These are phyloP conservation scores for Tinea trinotella DNA, from an alignment of 2,888 invertebrate species.

Conservation along the genomic window DNA sequence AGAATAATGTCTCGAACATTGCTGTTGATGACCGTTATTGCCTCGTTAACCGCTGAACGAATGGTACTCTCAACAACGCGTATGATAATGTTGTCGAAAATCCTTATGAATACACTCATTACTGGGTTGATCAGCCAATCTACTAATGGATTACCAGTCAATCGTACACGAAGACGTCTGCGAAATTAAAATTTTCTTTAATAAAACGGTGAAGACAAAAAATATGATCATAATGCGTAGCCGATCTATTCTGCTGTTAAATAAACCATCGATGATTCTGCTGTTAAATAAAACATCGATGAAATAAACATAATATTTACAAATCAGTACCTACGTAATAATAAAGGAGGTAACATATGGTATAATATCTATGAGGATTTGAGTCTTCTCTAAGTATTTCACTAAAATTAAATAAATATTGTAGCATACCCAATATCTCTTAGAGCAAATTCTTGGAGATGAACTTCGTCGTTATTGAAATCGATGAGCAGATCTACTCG, in stretches of 20 bases:
- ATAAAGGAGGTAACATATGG: no score
- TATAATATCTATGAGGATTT: no score
- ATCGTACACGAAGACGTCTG: conserved; percentile 58
- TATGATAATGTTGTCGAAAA: conserved; percentile 61
- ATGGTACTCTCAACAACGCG: conserved; percentile 52
- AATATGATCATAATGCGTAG: no score
- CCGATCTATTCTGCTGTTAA: no score
- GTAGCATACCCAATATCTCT: conserved; percentile 51
- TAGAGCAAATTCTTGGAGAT: conserved; percentile 56
- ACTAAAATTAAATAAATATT: no score
- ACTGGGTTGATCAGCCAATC: conserved; percentile 68
- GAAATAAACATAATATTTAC: no score
- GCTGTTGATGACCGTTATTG: conserved; percentile 46
- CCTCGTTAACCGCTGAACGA: conserved; percentile 37
- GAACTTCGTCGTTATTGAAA: conserved; percentile 64
- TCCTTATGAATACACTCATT: conserved; percentile 45
- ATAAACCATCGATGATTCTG: no score
- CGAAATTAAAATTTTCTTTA: conserved; percentile 26
- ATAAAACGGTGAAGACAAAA: no score
- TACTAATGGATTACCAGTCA: conserved; percentile 58
- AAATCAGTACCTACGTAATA: no score
- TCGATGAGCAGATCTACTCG: conserved; percentile 53
- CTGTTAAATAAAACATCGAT: no score
- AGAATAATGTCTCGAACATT: conserved; percentile 37
- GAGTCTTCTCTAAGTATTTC: no score